A percentile compares a stretch with the other conserved stretches of the same genome.
These are phyloP conservation scores for Lampropteryx suffumata DNA, from an alignment of 2,888 invertebrate species.

Conservation along the genomic window DNA sequence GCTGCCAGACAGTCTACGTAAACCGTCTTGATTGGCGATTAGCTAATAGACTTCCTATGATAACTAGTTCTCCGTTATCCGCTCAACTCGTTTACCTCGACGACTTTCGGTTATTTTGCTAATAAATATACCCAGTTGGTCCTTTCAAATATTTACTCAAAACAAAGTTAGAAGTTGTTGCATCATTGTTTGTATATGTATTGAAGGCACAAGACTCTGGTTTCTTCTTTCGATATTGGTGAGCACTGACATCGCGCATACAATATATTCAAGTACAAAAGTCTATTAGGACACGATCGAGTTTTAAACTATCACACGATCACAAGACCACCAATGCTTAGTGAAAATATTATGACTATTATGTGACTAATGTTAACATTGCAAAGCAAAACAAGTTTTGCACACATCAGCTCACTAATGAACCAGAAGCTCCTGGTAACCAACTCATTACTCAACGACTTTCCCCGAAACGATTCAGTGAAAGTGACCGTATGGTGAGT, in stretches of 20 bases:
- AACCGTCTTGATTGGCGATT: neutral
- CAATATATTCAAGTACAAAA: no score
- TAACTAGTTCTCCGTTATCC: slow-evolving; percentile 1
- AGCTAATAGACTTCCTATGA: neutral
- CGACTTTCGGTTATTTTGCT: neutral
- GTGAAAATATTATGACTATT: no score
- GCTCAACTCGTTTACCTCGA: slow-evolving; percentile 3
- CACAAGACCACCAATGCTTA: no score
- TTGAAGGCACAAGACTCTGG: no score
- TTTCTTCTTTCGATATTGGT: no score
- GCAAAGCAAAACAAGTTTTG: no score
- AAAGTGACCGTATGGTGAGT: slow-evolving; percentile 27
- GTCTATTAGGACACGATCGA: no score
- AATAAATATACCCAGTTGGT: neutral
- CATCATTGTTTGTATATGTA: no score
- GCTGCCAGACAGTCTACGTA: slow-evolving; percentile 9
- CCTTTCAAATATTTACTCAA: neutral
- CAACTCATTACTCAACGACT: slow-evolving; percentile 25
- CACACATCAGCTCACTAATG: neutral
- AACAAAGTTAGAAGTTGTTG: no score
- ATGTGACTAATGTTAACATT: no score
- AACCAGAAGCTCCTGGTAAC: slow-evolving; percentile 2
- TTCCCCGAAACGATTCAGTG: slow-evolving; percentile 32
- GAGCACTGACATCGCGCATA: no score
- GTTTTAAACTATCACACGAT: no score